phyloP scores from a whole-genome alignment of 2,113 vertebrate genomes.

The Cyphomyrus discorhynchus region DNA sequence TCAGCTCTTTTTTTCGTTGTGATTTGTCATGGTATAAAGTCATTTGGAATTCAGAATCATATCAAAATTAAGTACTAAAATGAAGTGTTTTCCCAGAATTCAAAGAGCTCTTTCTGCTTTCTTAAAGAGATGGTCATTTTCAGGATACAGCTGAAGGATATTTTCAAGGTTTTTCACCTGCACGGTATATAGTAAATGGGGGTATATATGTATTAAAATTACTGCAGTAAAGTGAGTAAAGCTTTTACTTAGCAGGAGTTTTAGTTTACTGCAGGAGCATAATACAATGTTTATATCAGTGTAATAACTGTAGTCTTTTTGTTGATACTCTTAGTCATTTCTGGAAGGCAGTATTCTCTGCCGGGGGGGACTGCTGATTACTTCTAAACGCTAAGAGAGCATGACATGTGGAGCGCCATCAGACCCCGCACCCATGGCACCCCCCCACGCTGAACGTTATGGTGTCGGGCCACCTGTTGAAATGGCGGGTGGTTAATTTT shows the following conservation, averaged over 20 bases:
- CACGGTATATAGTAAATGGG: background rate
- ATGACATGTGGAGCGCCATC: conserved; percentile 6
- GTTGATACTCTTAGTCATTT: background rate
- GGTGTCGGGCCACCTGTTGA: conserved; percentile 77
- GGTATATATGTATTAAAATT: background rate
- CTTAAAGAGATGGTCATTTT: background rate
- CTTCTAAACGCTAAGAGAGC: background rate
- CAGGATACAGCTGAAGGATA: background rate
- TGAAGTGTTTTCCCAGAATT: background rate
- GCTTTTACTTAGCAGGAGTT: background rate
- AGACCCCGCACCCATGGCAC: conserved; percentile 19
- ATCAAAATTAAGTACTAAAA: background rate
- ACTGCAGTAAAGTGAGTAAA: background rate
- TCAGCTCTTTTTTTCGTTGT: background rate
- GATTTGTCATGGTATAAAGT: background rate
- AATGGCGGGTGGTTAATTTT: conserved; percentile 72
- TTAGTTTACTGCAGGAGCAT: background rate
- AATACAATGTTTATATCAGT: background rate
- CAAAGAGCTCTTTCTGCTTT: background rate
- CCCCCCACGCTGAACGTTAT: conserved; percentile 39
- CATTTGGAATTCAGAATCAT: background rate
- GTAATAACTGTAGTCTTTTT: background rate
- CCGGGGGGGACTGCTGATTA: background rate
- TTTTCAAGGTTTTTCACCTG: background rate
- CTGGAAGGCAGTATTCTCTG: background rate